phyloP scores from a whole-genome alignment of 2,888 invertebrate genomes.

The Macaria liturata region DNA sequence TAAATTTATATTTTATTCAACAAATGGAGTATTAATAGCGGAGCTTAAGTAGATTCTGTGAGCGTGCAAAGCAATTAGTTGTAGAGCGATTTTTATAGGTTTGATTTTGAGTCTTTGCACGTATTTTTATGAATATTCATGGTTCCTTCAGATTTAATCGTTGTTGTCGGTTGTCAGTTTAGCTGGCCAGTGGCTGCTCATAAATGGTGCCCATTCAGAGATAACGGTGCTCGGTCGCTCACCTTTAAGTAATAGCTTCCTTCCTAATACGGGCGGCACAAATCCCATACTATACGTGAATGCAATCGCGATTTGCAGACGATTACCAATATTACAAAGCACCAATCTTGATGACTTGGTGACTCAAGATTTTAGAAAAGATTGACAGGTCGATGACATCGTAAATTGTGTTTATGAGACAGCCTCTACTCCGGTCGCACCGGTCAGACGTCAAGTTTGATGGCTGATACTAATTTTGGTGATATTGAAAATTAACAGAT shows the following conservation, averaged over 20 bases:
- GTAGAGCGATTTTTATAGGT: slow-evolving; percentile 16
- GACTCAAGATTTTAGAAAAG: slow-evolving; percentile 29
- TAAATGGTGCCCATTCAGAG: slow-evolving; percentile 57
- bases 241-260: slow-evolving; percentile 78
- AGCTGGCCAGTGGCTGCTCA: slow-evolving; percentile 46
- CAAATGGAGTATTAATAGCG: slow-evolving; percentile 10
- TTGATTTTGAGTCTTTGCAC: slow-evolving; percentile 42
- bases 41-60: slow-evolving; percentile 9
- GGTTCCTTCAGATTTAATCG: slow-evolving; percentile 61
- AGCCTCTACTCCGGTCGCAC: slow-evolving; percentile 11
- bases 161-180: slow-evolving; percentile 45
- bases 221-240: slow-evolving; percentile 77
- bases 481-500: too few relatives aligned
- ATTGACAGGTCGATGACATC: slow-evolving; percentile 47
- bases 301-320: slow-evolving; percentile 48
- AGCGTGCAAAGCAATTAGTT: slow-evolving; percentile 18
- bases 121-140: slow-evolving; percentile 64
- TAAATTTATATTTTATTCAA: slow-evolving; percentile 19
- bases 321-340: too few relatives aligned
- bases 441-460: slow-evolving; percentile 16
- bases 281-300: slow-evolving; percentile 71
- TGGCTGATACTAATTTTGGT: neutral
- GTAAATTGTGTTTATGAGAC: slow-evolving; percentile 37
- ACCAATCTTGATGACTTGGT: slow-evolving; percentile 6
- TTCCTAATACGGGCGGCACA: slow-evolving; percentile 70